Evolutionary conservation across 2,113 vertebrate species (phyloP).

Genomic region (Machaerirhynchus nigripectus): DNA sequence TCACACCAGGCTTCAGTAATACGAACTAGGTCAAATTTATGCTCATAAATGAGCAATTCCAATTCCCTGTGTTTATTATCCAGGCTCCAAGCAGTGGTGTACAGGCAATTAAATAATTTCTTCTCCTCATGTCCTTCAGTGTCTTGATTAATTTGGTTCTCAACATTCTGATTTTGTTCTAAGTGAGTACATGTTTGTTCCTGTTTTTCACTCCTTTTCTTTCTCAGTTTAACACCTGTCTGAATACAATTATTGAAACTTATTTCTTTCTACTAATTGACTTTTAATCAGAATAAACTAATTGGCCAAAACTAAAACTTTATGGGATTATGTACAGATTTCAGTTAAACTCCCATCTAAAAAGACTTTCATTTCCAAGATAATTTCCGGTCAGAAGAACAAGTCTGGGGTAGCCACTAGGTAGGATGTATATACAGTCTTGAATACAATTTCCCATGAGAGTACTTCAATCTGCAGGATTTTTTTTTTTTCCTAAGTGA

Average conservation of each 20-base stretch:
- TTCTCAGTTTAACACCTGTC: neutral
- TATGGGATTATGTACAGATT: neutral
- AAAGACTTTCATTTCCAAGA: neutral
- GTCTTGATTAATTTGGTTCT: slow-evolving; percentile 41
- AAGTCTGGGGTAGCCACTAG: neutral
- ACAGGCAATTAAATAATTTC: slow-evolving; percentile 32
- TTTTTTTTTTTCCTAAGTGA: neutral
- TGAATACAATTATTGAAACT: neutral
- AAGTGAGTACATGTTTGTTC: neutral
- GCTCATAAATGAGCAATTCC: slow-evolving; percentile 20
- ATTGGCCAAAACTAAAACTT: neutral
- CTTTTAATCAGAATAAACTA: neutral
- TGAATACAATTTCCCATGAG: neutral
- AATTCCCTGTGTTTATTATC: slow-evolving; percentile 33
- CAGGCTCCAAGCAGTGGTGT: neutral
- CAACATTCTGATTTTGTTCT: neutral
- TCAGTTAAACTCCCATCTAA: neutral
- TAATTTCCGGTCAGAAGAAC: neutral
- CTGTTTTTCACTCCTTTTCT: neutral
- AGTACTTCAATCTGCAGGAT: neutral
- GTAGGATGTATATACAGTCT: neutral
- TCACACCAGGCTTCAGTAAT: neutral
- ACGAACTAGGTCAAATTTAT: slow-evolving; percentile 21
- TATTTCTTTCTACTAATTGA: neutral
- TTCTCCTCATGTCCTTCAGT: slow-evolving; percentile 7